phyloP scores from a whole-genome alignment of 2,888 invertebrate genomes.

The Pristionchus entomophagus region DNA sequence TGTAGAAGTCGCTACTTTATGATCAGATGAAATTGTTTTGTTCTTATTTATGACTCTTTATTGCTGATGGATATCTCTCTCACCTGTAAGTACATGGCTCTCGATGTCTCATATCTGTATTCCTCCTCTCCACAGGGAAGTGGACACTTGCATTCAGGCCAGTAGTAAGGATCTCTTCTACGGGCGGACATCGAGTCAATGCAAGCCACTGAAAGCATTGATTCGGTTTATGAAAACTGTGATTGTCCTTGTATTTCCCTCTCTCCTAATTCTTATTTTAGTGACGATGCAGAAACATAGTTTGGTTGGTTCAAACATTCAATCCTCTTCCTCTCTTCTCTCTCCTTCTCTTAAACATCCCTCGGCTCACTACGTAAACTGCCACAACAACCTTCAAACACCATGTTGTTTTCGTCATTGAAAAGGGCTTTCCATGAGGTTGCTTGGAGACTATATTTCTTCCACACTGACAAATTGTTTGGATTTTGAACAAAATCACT shows the following conservation, averaged over 20 bases:
- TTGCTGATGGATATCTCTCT: background rate
- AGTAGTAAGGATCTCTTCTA: slow-evolving; percentile 54
- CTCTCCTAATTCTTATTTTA: too few species aligned
- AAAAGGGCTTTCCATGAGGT: background rate
- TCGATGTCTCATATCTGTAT: slow-evolving; percentile 51
- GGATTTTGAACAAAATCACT: too few species aligned
- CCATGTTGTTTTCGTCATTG: background rate
- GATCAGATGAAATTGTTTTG: background rate
- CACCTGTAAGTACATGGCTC: slow-evolving; percentile 28
- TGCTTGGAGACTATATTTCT: background rate
- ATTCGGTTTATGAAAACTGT: too few species aligned
- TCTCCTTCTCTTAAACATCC: too few species aligned
- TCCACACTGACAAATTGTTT: too few species aligned
- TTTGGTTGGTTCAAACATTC: too few species aligned
- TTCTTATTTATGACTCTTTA: background rate
- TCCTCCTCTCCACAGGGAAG: slow-evolving; percentile 52
- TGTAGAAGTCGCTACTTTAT: background rate
- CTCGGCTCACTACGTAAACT: too few species aligned
- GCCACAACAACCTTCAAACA: background rate
- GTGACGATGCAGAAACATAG: too few species aligned
- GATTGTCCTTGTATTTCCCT: too few species aligned
- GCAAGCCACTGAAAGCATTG: slow-evolving; percentile 52
- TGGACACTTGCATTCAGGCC: slow-evolving; percentile 54
- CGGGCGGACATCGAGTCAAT: slow-evolving; percentile 51
- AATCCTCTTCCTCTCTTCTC: too few species aligned